phyloP scores from a whole-genome alignment of 2,888 invertebrate genomes.

The Cyaniris semiargus region DNA sequence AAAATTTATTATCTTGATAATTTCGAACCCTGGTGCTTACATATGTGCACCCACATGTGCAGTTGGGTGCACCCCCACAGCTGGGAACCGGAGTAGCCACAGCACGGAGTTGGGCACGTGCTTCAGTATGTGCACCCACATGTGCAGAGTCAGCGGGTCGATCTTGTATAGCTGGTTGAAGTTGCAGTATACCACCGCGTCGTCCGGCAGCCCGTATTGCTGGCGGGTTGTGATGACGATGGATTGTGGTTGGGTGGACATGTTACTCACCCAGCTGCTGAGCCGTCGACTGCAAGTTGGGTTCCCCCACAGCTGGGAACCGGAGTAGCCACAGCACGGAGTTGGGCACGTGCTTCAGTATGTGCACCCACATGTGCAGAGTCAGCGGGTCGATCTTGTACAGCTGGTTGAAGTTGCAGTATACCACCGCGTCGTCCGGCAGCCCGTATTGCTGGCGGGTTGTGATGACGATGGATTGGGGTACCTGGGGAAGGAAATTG shows the following conservation, averaged over 20 bases:
- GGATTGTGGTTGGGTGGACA: constrained; percentile 88
- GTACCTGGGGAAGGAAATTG: constrained; percentile 53
- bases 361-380: constrained; percentile 97
- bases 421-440: constrained; percentile 98
- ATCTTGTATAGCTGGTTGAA: constrained; percentile 99
- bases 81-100: constrained; percentile 97
- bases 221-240: constrained; percentile 97
- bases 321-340: constrained; percentile 96
- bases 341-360: constrained; percentile 96
- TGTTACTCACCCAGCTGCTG: constrained; percentile 88
- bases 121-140: constrained; percentile 97
- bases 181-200: constrained; percentile 98
- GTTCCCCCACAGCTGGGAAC: constrained; percentile 96
- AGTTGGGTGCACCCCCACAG: constrained; percentile 92
- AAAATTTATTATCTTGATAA: too few species aligned
- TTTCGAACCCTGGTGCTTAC: too few species aligned
- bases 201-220: constrained; percentile 97
- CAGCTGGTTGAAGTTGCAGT: constrained; percentile 99
- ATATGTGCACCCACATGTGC: too few species aligned
- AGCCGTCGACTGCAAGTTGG: constrained; percentile 90
- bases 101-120: constrained; percentile 96
- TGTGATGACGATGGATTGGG: constrained; percentile 96
- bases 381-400: constrained; percentile 99
- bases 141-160: constrained; percentile 96
- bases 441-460: constrained; percentile 97